A percentile compares a stretch with the other conserved stretches of the same genome.
Conservation (phyloP, 2,113 vertebrate species). For the Sardina pilchardus region DNA sequence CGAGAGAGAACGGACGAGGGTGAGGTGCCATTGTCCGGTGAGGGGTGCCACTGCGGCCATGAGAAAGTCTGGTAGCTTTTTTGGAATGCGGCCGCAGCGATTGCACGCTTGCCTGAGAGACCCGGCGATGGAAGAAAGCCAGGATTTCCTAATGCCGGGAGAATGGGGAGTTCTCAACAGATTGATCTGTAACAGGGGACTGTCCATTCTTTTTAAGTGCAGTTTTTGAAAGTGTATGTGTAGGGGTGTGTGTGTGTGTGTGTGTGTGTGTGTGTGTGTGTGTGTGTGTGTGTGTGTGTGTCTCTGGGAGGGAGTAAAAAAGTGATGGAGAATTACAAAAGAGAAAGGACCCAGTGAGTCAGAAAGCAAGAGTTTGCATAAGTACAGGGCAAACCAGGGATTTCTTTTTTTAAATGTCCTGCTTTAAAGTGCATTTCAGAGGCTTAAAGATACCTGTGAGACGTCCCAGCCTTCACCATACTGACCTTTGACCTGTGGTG, state of each 20-base stretch:
- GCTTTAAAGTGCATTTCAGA: neutral
- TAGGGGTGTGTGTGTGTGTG: conserved; percentile 31
- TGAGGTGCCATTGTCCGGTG: conserved; percentile 62
- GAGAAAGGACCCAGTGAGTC: neutral
- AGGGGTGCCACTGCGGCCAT: conserved; percentile 58
- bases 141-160: conserved; percentile 76
- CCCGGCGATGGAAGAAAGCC: conserved; percentile 71
- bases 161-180: conserved; percentile 73
- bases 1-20: conserved; percentile 42
- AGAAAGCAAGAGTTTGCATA: neutral
- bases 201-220: conserved; percentile 67
- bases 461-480: neutral
- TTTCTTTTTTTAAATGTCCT: neutral
- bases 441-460: neutral
- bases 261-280: conserved; percentile 38
- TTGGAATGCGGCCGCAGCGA: conserved; percentile 57
- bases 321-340: neutral
- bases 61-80: conserved; percentile 65
- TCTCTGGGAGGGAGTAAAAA: neutral
- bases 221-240: conserved; percentile 43
- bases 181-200: conserved; percentile 76
- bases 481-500: conserved; percentile 32
- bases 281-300: conserved; percentile 30
- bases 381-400: neutral
- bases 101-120: conserved; percentile 55